These are phyloP conservation scores for Pyrrhosoma nymphula DNA, from an alignment of 2,888 invertebrate genomes.

Conservation along the genomic window DNA sequence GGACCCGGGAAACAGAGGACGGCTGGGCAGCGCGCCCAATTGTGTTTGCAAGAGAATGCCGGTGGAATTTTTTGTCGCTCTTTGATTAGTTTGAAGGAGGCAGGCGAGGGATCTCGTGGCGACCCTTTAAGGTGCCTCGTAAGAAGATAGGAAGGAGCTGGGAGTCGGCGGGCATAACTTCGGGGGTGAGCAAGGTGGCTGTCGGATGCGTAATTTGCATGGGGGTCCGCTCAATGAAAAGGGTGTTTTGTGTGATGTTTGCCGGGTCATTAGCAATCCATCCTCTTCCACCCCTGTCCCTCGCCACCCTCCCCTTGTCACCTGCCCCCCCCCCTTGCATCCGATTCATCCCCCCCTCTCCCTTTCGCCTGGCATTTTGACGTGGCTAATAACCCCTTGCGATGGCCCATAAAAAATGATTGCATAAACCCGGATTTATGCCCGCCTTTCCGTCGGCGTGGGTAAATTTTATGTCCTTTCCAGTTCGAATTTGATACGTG, in stretches of 20 bases:
- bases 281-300: neutral
- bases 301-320: neutral
- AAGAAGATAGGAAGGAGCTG: too few species aligned
- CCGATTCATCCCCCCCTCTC: neutral
- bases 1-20: neutral
- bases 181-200: neutral
- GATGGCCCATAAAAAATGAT: conserved; percentile 63
- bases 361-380: conserved; percentile 37
- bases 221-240: conserved; percentile 48
- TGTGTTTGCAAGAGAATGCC: neutral
- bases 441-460: conserved; percentile 30
- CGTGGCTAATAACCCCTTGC: conserved; percentile 58
- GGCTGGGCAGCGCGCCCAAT: neutral
- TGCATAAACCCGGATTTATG: conserved; percentile 61
- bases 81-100: neutral
- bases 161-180: too few species aligned
- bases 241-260: conserved; percentile 55
- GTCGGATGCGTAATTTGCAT: conserved; percentile 48
- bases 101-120: neutral
- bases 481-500: neutral
- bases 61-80: neutral
- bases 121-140: neutral
- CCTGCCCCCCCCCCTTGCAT: neutral
- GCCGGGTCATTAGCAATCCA: conserved; percentile 33
- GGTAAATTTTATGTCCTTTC: conserved; percentile 56